phyloP scores from a whole-genome alignment of 2,113 vertebrate species.

The Gobiocypris rarus region DNA sequence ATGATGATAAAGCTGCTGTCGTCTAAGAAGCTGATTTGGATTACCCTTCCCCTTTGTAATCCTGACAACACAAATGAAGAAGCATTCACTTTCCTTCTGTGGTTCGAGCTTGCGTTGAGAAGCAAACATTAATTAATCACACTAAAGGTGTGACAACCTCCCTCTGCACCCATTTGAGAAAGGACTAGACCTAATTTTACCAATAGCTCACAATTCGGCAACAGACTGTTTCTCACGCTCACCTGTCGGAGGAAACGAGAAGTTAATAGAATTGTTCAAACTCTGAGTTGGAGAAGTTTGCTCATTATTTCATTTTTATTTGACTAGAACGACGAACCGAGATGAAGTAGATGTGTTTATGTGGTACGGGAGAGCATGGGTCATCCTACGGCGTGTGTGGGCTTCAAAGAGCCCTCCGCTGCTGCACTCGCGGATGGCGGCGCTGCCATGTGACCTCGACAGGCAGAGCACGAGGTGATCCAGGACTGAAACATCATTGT shows the following conservation, averaged over 20 bases:
- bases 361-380: neutral
- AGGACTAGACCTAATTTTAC: conserved; percentile 54
- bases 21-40: conserved; percentile 67
- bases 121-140: conserved; percentile 71
- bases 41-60: conserved; percentile 69
- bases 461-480: neutral
- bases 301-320: conserved; percentile 34
- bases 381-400: neutral
- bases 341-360: conserved; percentile 18
- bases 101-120: conserved; percentile 53
- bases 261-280: neutral
- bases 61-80: conserved; percentile 72
- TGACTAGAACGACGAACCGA: neutral
- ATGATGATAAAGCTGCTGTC: conserved; percentile 76
- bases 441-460: neutral
- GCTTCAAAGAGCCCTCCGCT: conserved; percentile 5
- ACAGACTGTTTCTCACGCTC: neutral
- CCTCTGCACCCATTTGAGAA: conserved; percentile 47
- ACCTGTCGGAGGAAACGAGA: neutral
- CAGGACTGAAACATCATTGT: neutral
- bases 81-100: conserved; percentile 62
- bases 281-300: conserved; percentile 32
- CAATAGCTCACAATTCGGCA: conserved; percentile 43
- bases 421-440: too few relatives aligned
- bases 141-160: conserved; percentile 55